Evolutionary conservation across 2,888 invertebrate species (phyloP).

Genomic region (Eulithis testata): DNA sequence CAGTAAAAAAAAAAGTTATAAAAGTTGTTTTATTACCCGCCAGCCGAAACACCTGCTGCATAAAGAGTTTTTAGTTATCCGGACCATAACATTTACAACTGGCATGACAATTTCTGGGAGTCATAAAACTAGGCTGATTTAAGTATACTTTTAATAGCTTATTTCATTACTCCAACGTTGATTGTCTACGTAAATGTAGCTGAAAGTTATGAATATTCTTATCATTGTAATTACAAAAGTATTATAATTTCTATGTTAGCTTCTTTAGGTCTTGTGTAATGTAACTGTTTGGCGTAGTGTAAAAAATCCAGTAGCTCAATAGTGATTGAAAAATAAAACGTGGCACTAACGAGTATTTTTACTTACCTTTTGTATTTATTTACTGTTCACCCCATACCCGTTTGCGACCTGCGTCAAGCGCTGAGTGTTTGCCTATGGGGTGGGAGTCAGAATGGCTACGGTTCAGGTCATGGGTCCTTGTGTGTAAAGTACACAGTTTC

Average conservation of each 20-base stretch:
- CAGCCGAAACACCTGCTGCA: conserved; percentile 69
- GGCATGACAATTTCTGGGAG: conserved; percentile 8
- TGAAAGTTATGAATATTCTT: not conserved
- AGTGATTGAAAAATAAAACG: no score
- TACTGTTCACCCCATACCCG: conserved; percentile 30
- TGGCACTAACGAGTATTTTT: conserved; percentile 20
- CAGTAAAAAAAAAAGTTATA: conserved; percentile 69
- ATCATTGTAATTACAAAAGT: no score
- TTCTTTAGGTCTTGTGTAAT: no score
- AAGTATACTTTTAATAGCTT: conserved; percentile 10
- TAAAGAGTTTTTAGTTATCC: conserved; percentile 69
- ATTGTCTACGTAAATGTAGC: not conserved
- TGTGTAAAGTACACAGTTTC: conserved; percentile 33
- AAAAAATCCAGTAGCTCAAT: no score
- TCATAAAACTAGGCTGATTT: conserved; percentile 1
- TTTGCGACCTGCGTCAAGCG: conserved; percentile 40
- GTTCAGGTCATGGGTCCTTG: conserved; percentile 35
- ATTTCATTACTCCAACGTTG: conserved; percentile 1
- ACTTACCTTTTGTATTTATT: conserved; percentile 33
- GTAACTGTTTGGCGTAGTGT: no score
- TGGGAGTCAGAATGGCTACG: conserved; percentile 34
- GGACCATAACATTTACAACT: conserved; percentile 47
- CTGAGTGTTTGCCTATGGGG: conserved; percentile 40
- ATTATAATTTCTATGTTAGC: no score
- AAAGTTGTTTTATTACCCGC: conserved; percentile 70